Evolutionary conservation across 2,113 vertebrate species (phyloP), one percentile per base, ranked within the genome.

Genomic region (Cyrtonyx montezumae): DNA sequence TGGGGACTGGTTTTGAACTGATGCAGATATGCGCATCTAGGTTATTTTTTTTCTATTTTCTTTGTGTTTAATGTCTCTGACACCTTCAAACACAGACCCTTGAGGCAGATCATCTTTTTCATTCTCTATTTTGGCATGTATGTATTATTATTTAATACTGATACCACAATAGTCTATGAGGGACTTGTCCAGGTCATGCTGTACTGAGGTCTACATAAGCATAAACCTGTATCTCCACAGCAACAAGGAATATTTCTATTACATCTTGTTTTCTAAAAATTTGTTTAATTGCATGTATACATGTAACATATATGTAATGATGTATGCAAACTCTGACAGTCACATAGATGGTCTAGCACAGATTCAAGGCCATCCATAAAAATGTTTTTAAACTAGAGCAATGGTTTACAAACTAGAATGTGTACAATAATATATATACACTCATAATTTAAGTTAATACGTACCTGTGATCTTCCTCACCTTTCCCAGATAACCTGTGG

Each of bases 81-180:
- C 70, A 61, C 88, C 80, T 96, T 95, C 95, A 96, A 91, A 92
- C 42, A 55, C 30, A 78, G 21, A 55, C 53, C 71, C 79, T 80
- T 78, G 86, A 91, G 83, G 75, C 58, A 92, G 9, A 82, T 68
- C 0, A 6, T 83, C 30, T 9, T 74, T 89, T 83, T 84, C 20
- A 36, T 87, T 66, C 43, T 74, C 67, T 87, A 17, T 73, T 87
- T 94, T 53, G 71, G 59, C 34, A 49, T 86, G 62, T 85, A 30
- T 66, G 36, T 68, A 23, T 78, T 95, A 62, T 82, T 90, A 88
- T 88, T 94, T 51, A 79, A 30, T 62, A 48, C 34, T 46, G 30
- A 46, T 2, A 63, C 11, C 22, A 32, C 8, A 34, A 46, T 25
- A 71, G 18, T n/a, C 32, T 21, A 12, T 34, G 26, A 86, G 90